Evolutionary conservation across 2,113 vertebrate genomes (phyloP), one percentile per base, ranked within the genome.

Genomic region (Amblyopsis rosae): DNA sequence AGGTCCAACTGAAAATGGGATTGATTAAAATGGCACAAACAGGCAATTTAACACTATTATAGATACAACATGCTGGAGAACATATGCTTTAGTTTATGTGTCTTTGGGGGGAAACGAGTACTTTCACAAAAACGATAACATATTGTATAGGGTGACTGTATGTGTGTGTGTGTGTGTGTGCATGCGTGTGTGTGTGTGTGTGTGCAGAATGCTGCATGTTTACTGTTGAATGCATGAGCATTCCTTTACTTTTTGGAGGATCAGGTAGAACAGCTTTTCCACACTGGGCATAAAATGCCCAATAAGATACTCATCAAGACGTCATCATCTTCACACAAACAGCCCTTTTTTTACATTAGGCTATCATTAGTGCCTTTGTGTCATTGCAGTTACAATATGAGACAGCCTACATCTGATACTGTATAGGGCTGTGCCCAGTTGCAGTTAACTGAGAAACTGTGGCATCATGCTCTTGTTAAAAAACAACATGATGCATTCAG

Each of bases 1-100:
- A 86, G 76, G 66, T 87, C 82, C 64, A 79, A 76, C 82, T 73
- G 82, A 86, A 87, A 90, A 85, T 82, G 72, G 68, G 75, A 89
- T 89, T 87, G 87, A 87, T 90, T 87, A 81, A 17, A 56, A 53
- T 54, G 50, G 45, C 19, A 46, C 69, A 65, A 72, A 76, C 59
- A 32, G 74, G 75, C 41, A 73, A 69, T 84, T 82, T 75, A 81
- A 84, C 69, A 67, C 51, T 66, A 73, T 73, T 13, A 19, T 73
- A 74, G 73, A 65, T 79, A 46, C 48, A 26, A 45, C 47, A 35
- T 57, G 62, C 65, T 76, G 60, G 35, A 41, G 5, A 41, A 7
- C 72, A 75, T 75, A 69, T 76, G 41, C 41, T 59, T 17, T 60
- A 70, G 69, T 81, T 70, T 53, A 67, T 83, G 70, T 8, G 1